phyloP scores from a whole-genome alignment of 2,797 vertebrate genomes.

The Botia almorhae region DNA sequence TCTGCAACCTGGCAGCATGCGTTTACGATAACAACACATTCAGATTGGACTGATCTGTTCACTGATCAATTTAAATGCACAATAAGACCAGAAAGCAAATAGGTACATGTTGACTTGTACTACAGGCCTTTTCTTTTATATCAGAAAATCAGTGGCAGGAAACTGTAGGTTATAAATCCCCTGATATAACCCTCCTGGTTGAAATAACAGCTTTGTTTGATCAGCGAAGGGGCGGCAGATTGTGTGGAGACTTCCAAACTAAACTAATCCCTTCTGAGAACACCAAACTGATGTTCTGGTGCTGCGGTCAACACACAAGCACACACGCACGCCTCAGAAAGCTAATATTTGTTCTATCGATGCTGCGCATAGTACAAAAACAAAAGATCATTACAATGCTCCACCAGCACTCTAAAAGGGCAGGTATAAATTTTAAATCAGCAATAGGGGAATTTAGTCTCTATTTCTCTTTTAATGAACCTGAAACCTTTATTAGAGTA shows the following conservation, averaged over 20 bases:
- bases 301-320: constrained; percentile 44
- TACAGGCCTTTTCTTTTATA: background rate
- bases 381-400: constrained; percentile 45
- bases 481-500: constrained; percentile 5
- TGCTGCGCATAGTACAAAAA: constrained; percentile 45
- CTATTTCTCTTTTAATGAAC: constrained; percentile 13
- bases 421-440: constrained; percentile 37
- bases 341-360: constrained; percentile 50
- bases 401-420: constrained; percentile 18
- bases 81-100: no score
- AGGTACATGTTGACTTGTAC: background rate
- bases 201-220: constrained; percentile 50
- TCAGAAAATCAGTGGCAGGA: constrained; percentile 1
- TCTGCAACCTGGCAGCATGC: background rate
- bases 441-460: constrained; percentile 8
- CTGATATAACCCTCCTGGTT: constrained; percentile 8
- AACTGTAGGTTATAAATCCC: constrained; percentile 22
- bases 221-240: constrained; percentile 52
- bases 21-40: constrained; percentile 21
- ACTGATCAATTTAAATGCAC: no score
- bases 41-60: no score
- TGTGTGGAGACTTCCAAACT: constrained; percentile 55
- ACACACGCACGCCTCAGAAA: constrained; percentile 39
- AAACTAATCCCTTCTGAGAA: constrained; percentile 54
- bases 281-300: constrained; percentile 55